Evolutionary conservation across 2,113 vertebrate genomes (phyloP).

Genomic region (Struthidea cinerea): DNA sequence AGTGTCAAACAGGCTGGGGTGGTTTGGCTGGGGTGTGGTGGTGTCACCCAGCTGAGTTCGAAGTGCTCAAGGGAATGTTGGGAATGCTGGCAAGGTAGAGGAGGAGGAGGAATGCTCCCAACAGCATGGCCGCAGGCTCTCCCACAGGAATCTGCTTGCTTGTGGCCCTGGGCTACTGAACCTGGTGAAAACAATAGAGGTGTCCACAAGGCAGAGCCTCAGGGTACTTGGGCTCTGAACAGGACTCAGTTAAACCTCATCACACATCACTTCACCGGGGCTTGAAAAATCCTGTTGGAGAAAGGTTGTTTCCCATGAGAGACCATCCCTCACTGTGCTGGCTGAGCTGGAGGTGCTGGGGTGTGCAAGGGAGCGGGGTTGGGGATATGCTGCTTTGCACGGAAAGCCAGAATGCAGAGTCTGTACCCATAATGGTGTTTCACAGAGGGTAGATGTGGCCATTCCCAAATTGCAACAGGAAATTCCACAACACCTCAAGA

Average conservation of each 20-base stretch:
- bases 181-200: not conserved
- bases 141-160: not conserved
- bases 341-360: not conserved
- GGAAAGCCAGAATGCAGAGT: not conserved
- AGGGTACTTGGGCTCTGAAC: not conserved
- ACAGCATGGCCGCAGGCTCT: not conserved
- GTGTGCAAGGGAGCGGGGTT: rapidly evolving
- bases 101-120: not conserved
- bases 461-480: not conserved
- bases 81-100: not conserved
- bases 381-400: not conserved
- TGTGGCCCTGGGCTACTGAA: not conserved
- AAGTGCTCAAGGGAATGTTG: not conserved
- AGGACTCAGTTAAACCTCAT: not conserved
- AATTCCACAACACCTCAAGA: not conserved
- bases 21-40: conserved; percentile 35
- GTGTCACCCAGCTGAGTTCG: not conserved
- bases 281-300: not conserved
- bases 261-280: not conserved
- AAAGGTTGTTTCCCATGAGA: not conserved
- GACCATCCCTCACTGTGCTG: not conserved
- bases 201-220: not conserved
- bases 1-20: conserved; percentile 1
- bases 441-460: not conserved
- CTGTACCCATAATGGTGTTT: rapidly evolving